These are phyloP conservation scores for Agriopis aurantiaria DNA, from an alignment of 2,888 invertebrate species.

Conservation along the genomic window DNA sequence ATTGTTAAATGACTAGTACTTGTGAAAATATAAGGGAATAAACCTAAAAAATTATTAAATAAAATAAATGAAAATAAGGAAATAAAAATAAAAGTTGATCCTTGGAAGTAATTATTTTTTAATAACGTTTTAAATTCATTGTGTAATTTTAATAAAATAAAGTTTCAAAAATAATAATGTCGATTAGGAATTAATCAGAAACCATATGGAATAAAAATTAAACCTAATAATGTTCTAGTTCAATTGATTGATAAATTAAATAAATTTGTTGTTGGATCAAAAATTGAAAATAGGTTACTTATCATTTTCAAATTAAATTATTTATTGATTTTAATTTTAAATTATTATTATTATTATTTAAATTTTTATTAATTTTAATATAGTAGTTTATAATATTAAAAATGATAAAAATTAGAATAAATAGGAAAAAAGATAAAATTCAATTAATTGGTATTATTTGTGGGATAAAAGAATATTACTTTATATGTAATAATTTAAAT, in stretches of 20 bases:
- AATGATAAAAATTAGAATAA: constrained; percentile 73
- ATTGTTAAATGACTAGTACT: constrained; percentile 88
- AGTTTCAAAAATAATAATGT: constrained; percentile 78
- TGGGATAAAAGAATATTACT: constrained; percentile 88
- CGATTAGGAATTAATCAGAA: constrained; percentile 87
- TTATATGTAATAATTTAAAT: constrained; percentile 85
- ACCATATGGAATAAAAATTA: constrained; percentile 81
- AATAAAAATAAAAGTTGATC: constrained; percentile 85
- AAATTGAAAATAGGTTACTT: constrained; percentile 89
- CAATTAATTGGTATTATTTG: constrained; percentile 89
- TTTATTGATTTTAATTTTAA: constrained; percentile 47
- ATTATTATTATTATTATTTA: constrained; percentile 54
- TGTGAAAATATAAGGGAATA: constrained; percentile 91
- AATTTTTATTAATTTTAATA: constrained; percentile 59
- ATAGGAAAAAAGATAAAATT: constrained; percentile 80
- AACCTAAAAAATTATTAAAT: constrained; percentile 89
- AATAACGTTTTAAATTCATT: constrained; percentile 87
- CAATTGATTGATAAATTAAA: constrained; percentile 86
- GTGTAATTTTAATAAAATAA: constrained; percentile 76
- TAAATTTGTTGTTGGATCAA: constrained; percentile 87
- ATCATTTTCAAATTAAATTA: constrained; percentile 87
- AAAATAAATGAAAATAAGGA: constrained; percentile 87
- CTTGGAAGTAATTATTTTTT: constrained; percentile 73
- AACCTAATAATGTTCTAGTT: constrained; percentile 83
- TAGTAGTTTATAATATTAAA: constrained; percentile 85